A percentile compares a stretch with the other conserved stretches of the same genome.
Conservation (phyloP, 2,113 vertebrate species). For the Acinonyx jubatus region DNA sequence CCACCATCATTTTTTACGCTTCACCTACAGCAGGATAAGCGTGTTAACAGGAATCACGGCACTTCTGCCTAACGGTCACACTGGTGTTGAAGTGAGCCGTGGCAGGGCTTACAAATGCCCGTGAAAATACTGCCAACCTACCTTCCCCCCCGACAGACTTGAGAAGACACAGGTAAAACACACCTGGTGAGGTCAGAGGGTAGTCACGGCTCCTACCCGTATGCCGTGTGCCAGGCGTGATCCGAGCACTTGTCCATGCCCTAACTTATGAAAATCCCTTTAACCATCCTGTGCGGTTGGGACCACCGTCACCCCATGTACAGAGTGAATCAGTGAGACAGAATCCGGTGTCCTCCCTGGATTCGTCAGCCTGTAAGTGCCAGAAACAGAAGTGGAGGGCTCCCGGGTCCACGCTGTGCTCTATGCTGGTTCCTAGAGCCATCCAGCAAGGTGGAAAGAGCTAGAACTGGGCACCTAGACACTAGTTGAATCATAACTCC, state of each 20-base stretch:
- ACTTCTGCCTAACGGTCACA: background rate
- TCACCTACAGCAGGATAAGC: fast-evolving
- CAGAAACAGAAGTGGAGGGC: no score
- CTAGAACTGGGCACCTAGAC: background rate
- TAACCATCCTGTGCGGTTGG: fast-evolving
- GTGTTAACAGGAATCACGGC: fast-evolving
- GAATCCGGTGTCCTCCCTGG: fast-evolving
- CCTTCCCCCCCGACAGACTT: background rate
- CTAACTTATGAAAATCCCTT: background rate
- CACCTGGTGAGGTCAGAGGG: no score
- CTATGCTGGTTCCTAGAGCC: background rate
- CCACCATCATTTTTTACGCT: fast-evolving
- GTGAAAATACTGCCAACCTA: background rate
- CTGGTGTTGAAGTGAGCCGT: background rate
- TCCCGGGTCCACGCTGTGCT: fast-evolving
- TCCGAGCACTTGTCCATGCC: fast-evolving
- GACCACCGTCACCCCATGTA: fast-evolving
- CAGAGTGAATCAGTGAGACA: background rate
- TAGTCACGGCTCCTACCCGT: fast-evolving
- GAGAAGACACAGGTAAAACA: background rate
- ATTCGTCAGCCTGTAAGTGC: fast-evolving
- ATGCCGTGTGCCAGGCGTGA: fast-evolving
- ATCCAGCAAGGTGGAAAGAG: background rate
- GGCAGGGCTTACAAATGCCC: background rate
- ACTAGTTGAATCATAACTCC: fast-evolving